phyloP scores from a whole-genome alignment of 2,888 invertebrate species.

The Esperia sulphurella region DNA sequence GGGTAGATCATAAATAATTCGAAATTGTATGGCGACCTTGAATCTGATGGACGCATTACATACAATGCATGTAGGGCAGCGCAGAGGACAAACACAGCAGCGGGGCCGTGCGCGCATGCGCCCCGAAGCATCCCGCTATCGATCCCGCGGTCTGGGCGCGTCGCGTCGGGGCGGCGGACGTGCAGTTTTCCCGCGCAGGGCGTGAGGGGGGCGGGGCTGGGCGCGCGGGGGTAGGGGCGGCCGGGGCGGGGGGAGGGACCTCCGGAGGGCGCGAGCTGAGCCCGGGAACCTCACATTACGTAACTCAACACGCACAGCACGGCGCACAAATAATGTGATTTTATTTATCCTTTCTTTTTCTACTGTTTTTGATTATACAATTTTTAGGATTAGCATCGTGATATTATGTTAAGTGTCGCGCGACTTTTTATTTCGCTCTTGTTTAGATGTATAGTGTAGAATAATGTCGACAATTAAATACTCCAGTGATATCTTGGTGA shows the following conservation, averaged over 20 bases:
- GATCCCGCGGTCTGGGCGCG: slow-evolving; percentile 22
- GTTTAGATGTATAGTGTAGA: slow-evolving; percentile 55
- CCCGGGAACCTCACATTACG: slow-evolving; percentile 71
- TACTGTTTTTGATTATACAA: slow-evolving; percentile 75
- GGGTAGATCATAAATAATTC: neutral
- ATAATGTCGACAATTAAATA: slow-evolving; percentile 31
- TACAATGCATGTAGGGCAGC: slow-evolving; percentile 49
- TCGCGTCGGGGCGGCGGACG: neutral
- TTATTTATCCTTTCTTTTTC: slow-evolving; percentile 69
- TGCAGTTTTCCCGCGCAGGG: slow-evolving; percentile 14
- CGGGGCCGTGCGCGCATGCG: slow-evolving; percentile 22
- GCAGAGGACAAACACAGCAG: slow-evolving; percentile 14
- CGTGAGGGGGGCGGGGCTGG: slow-evolving; percentile 13
- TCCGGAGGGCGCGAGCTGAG: slow-evolving; percentile 40
- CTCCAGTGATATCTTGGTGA: slow-evolving; percentile 46
- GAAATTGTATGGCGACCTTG: slow-evolving; percentile 38
- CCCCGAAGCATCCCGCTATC: slow-evolving; percentile 19
- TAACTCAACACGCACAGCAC: slow-evolving; percentile 77
- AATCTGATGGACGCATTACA: slow-evolving; percentile 35
- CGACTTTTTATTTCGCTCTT: slow-evolving; percentile 45
- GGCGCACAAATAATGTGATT: slow-evolving; percentile 79
- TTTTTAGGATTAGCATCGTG: slow-evolving; percentile 69
- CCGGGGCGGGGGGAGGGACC: slow-evolving; percentile 32
- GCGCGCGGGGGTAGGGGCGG: slow-evolving; percentile 17
- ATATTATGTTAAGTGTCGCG: slow-evolving; percentile 66